Percentiles rank a stretch among this genome's conserved stretches.
phyloP scores from a whole-genome alignment of 2,888 invertebrate genomes.

The Catocala sponsa region DNA sequence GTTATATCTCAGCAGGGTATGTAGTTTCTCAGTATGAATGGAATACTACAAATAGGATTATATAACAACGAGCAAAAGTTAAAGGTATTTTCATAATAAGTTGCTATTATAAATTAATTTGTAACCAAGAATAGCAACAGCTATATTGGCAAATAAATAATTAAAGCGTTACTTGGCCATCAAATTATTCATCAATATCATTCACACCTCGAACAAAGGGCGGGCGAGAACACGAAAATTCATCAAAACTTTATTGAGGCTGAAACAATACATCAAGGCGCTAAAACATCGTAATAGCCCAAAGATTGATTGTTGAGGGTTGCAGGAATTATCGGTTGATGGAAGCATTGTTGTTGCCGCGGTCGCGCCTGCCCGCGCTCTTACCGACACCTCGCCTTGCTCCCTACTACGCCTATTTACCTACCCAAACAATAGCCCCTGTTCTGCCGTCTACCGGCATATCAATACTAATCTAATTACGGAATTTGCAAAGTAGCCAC shows the following conservation, averaged over 20 bases:
- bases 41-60: slow-evolving; percentile 3
- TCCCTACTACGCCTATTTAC: slow-evolving; percentile 54
- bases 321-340: slow-evolving; percentile 74
- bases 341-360: slow-evolving; percentile 68
- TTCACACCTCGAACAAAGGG: slow-evolving; percentile 80
- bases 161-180: slow-evolving; percentile 73
- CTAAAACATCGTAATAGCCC: slow-evolving; percentile 86
- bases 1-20: not conserved
- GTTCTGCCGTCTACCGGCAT: slow-evolving; percentile 53
- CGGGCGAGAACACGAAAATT: slow-evolving; percentile 81
- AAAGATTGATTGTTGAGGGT: slow-evolving; percentile 83
- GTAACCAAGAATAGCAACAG: slow-evolving; percentile 41
- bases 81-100: not conserved
- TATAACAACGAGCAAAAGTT: not conserved
- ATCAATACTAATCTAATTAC: slow-evolving; percentile 70
- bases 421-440: slow-evolving; percentile 67
- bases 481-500: slow-evolving; percentile 50
- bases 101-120: too few species aligned
- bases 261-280: slow-evolving; percentile 87
- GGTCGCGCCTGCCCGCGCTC: slow-evolving; percentile 45
- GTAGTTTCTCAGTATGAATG: not conserved
- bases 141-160: slow-evolving; percentile 70
- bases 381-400: slow-evolving; percentile 22
- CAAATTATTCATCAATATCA: slow-evolving; percentile 85
- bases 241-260: slow-evolving; percentile 87